Percentiles rank a stretch among this genome's conserved stretches.
Conservation (phyloP, 2,888 invertebrate genomes). For the Biston stratarius region DNA sequence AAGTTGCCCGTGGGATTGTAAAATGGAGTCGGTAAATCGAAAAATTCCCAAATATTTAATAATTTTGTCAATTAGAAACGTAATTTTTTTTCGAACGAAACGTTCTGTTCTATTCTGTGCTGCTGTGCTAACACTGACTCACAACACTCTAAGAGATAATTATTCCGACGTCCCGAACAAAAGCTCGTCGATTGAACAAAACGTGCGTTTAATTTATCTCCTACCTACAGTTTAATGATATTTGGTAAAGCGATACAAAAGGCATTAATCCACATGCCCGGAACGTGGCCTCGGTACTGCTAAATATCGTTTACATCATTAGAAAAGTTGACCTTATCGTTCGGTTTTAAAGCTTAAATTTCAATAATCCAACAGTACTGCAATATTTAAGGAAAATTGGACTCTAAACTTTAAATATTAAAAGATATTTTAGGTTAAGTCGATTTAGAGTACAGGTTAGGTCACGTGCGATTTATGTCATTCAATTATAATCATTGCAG, state of each 20-base stretch:
- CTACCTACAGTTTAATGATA: slow-evolving; percentile 33
- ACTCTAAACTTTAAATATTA: not conserved
- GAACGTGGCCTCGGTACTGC: slow-evolving; percentile 28
- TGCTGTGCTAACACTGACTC: not conserved
- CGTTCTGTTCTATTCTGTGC: no score
- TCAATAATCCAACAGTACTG: not conserved
- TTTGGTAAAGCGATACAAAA: slow-evolving; percentile 41
- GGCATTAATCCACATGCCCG: slow-evolving; percentile 36
- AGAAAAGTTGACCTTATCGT: slow-evolving; percentile 3
- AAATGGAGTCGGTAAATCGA: no score
- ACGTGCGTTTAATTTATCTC: slow-evolving; percentile 20
- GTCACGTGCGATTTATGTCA: slow-evolving; percentile 17
- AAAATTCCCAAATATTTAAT: no score
- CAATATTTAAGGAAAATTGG: slow-evolving; percentile 1
- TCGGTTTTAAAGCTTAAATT: not conserved
- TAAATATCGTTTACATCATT: slow-evolving; percentile 32
- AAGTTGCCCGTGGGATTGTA: no score
- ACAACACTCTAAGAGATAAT: not conserved
- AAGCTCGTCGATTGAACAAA: slow-evolving; percentile 16
- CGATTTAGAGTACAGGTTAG: slow-evolving; percentile 6
- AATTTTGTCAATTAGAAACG: no score
- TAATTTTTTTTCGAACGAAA: not conserved
- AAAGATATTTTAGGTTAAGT: not conserved
- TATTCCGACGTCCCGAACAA: not conserved
- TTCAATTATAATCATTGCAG: slow-evolving; percentile 8